Conservation (phyloP, 2,797 vertebrate species). For the Otolemur crassicaudatus region DNA sequence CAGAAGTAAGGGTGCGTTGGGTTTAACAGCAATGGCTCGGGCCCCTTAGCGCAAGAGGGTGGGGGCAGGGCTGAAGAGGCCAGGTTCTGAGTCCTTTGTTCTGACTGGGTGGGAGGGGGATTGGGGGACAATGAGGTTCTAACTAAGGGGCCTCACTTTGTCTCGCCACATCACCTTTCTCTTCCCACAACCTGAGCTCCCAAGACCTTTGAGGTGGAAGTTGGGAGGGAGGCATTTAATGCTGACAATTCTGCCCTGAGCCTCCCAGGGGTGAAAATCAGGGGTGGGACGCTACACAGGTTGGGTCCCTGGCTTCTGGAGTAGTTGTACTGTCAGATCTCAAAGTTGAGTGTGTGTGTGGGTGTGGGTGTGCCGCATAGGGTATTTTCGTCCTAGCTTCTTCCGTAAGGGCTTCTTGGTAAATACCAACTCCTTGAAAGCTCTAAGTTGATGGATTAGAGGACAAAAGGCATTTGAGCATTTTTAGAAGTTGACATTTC, state of each 20-base stretch:
- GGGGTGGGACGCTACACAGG: not conserved
- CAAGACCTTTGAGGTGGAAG: not conserved
- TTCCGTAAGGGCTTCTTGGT: not conserved
- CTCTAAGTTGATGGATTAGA: not conserved
- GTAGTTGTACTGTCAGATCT: not conserved
- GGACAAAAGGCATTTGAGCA: no score
- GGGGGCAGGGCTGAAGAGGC: accelerated
- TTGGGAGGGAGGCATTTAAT: not conserved
- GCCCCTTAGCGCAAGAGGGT: no score
- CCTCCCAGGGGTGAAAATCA: not conserved
- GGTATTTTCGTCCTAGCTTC: not conserved
- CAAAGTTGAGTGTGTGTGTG: not conserved
- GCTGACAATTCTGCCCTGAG: not conserved
- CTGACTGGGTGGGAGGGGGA: not conserved
- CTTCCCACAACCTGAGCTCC: not conserved
- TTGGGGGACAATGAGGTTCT: not conserved
- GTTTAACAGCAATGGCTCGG: not conserved
- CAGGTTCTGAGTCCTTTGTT: not conserved
- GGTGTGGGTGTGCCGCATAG: not conserved
- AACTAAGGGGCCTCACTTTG: not conserved
- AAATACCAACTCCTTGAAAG: not conserved
- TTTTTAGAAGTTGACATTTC: no score
- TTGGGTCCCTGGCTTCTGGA: not conserved
- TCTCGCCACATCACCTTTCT: not conserved
- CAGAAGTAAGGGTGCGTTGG: not conserved